phyloP scores from a whole-genome alignment of 2,113 vertebrate genomes.

The Myrmecobius fasciatus region DNA sequence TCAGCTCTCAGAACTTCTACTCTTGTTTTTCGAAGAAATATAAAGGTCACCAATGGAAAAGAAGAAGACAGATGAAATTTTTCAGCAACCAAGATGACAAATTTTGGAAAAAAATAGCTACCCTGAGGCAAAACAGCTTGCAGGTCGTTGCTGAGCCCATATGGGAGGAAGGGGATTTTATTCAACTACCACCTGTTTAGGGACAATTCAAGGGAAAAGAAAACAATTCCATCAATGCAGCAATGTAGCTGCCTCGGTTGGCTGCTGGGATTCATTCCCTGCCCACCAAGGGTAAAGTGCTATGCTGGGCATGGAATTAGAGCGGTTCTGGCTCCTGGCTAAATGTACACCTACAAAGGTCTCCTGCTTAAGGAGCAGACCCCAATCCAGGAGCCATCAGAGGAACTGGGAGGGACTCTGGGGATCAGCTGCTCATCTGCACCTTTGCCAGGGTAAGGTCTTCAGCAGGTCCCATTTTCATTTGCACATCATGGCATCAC shows the following conservation, averaged over 20 bases:
- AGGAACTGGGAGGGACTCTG: neutral
- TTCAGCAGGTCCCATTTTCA: too few relatives aligned
- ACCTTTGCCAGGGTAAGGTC: too few relatives aligned
- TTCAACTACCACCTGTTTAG: accelerated
- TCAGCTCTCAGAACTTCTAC: neutral
- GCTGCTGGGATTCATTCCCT: neutral
- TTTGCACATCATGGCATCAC: too few relatives aligned
- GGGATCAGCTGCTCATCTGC: neutral
- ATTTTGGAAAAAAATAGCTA: neutral
- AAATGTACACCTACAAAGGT: neutral
- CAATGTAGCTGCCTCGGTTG: neutral
- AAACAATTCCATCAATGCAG: accelerated
- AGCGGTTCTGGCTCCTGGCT: neutral
- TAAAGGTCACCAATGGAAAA: neutral
- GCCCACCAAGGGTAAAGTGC: neutral
- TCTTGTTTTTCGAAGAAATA: neutral
- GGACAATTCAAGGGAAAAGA: neutral
- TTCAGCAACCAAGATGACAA: neutral
- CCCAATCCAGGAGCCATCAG: neutral
- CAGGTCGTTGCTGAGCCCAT: neutral
- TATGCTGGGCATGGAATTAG: neutral
- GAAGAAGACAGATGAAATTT: neutral
- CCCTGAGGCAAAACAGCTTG: neutral
- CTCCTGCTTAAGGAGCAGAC: neutral
- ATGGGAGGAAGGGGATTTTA: accelerated